phyloP scores from a whole-genome alignment of 2,113 vertebrate genomes.

The Beaufortia kweichowensis region DNA sequence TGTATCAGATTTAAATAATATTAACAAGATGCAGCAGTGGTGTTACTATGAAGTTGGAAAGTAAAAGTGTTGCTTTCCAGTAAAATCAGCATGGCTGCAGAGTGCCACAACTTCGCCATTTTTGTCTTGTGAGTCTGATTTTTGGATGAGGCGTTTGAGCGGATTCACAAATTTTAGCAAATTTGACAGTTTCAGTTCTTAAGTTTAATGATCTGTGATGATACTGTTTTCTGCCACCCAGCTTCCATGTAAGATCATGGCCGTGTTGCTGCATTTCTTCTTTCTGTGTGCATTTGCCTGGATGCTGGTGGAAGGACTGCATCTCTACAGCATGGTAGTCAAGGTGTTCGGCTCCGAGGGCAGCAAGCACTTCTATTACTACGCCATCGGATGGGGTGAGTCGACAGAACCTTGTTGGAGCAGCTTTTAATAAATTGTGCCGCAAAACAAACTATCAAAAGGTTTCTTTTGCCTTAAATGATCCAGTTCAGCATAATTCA shows the following conservation, averaged over 20 bases:
- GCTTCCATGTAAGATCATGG: conserved; percentile 88
- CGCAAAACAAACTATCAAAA: neutral
- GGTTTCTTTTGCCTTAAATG: conserved; percentile 12
- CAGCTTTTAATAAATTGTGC: neutral
- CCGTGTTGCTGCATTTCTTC: conserved; percentile 92
- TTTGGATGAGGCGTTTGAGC: no score
- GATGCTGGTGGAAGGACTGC: conserved; percentile 97
- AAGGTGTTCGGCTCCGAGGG: conserved; percentile 95
- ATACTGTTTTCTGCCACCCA: conserved; percentile 55
- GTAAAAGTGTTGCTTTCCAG: no score
- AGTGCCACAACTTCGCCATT: no score
- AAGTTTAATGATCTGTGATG: neutral
- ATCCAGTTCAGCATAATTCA: neutral
- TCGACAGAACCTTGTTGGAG: conserved; percentile 6
- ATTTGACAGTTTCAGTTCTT: neutral
- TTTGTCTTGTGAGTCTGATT: no score
- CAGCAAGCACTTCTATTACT: conserved; percentile 92
- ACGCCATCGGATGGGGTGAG: conserved; percentile 91
- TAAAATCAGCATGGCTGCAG: no score
- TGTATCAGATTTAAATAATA: no score
- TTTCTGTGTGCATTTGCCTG: conserved; percentile 93
- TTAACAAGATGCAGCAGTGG: no score
- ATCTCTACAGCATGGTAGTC: conserved; percentile 96
- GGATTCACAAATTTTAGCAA: no score
- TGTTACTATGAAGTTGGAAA: no score